These are phyloP conservation scores for Tolypeutes matacus DNA, from an alignment of 2,797 vertebrate species.

Conservation along the genomic window DNA sequence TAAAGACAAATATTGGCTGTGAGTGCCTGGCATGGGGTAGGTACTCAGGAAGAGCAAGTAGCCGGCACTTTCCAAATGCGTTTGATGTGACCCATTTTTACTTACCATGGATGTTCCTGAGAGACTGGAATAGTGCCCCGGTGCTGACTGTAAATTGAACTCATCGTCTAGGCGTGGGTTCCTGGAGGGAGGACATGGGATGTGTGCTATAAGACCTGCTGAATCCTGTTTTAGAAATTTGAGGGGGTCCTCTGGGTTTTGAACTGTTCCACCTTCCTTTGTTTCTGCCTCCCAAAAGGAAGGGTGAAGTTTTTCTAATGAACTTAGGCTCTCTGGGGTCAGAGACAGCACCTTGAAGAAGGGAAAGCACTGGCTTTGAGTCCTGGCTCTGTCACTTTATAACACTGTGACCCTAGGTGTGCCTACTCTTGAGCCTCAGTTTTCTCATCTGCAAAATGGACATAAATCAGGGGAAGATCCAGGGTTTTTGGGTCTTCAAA, in stretches of 20 bases:
- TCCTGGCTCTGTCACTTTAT: background rate
- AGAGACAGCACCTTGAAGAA: fast-evolving
- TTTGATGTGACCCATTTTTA: background rate
- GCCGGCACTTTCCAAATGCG: background rate
- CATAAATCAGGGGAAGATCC: background rate
- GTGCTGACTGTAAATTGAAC: background rate
- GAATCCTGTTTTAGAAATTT: background rate
- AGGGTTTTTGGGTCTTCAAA: background rate
- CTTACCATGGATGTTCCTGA: background rate
- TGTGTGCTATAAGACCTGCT: fast-evolving
- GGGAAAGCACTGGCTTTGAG: too few species aligned
- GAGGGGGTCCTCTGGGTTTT: background rate
- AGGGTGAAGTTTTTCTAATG: background rate
- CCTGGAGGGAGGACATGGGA: background rate
- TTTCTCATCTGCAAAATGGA: conserved; percentile 5
- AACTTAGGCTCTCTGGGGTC: background rate
- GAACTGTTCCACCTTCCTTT: background rate
- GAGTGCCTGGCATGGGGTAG: background rate
- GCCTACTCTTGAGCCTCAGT: background rate
- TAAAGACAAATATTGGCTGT: background rate
- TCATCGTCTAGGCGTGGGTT: background rate
- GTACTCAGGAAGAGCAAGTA: background rate
- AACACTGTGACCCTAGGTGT: background rate
- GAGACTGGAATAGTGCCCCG: background rate
- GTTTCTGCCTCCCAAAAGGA: background rate